Evolutionary conservation across 1,140 invertebrate species (phyloP).

Genomic region (Drosophila erecta): DNA sequence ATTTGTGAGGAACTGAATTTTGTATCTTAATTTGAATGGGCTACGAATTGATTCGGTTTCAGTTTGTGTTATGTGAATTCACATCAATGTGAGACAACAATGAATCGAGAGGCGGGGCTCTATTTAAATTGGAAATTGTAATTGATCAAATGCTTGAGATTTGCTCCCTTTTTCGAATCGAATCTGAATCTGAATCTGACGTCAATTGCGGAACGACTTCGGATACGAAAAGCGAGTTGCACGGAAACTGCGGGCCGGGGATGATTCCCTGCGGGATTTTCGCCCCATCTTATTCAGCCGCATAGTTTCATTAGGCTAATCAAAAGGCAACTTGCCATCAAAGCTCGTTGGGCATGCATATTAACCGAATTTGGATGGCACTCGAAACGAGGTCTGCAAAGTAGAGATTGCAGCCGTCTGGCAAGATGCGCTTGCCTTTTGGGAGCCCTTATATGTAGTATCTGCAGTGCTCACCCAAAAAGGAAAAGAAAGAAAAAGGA

Average conservation of each 20-base stretch:
- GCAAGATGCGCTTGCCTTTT: slow-evolving; percentile 70
- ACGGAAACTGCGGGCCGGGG: not conserved
- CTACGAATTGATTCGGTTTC: slow-evolving; percentile 65
- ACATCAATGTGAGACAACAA: slow-evolving; percentile 44
- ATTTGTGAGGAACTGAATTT: slow-evolving; percentile 32
- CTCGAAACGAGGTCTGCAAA: slow-evolving; percentile 27
- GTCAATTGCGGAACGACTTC: slow-evolving; percentile 54
- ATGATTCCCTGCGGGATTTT: not conserved
- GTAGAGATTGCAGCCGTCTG: slow-evolving; percentile 41
- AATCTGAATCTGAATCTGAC: slow-evolving; percentile 76
- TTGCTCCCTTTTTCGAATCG: slow-evolving; percentile 52
- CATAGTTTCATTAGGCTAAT: slow-evolving; percentile 82
- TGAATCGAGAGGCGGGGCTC: slow-evolving; percentile 35
- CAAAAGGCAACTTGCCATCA: slow-evolving; percentile 56
- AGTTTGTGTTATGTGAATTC: slow-evolving; percentile 45
- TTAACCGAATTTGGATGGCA: slow-evolving; percentile 76
- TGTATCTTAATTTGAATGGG: slow-evolving; percentile 70
- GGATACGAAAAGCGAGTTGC: not conserved
- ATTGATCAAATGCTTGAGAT: slow-evolving; percentile 82
- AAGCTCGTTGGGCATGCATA: slow-evolving; percentile 43
- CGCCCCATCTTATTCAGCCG: slow-evolving; percentile 24
- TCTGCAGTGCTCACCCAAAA: slow-evolving; percentile 44
- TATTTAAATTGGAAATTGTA: slow-evolving; percentile 81
- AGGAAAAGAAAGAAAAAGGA: not conserved
- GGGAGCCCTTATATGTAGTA: slow-evolving; percentile 57